These are phyloP conservation scores for Parus major DNA, from an alignment of 2,113 vertebrate genomes.

Conservation along the genomic window DNA sequence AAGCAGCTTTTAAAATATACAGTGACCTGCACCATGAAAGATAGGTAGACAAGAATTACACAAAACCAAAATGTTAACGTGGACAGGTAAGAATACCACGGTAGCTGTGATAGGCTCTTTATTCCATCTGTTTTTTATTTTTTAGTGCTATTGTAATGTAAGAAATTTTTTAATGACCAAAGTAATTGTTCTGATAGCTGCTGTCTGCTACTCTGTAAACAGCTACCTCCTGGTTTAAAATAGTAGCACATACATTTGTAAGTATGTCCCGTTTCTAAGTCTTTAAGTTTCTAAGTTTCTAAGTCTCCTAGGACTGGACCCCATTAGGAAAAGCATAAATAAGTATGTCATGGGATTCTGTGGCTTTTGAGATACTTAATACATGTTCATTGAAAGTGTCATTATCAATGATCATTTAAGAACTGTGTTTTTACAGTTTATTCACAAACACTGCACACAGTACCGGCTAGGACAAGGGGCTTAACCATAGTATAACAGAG, in stretches of 20 bases:
- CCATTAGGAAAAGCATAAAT: not conserved
- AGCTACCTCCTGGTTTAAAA: not conserved
- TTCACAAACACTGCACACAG: not conserved
- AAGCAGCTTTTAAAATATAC: slow-evolving; percentile 66
- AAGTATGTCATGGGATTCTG: not conserved
- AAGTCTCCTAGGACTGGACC: not conserved
- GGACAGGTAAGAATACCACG: not conserved
- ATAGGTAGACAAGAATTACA: slow-evolving; percentile 1
- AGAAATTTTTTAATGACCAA: not conserved
- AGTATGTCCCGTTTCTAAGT: not conserved
- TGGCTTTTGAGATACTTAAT: not conserved
- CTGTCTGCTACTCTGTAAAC: not conserved
- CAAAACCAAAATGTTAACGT: not conserved
- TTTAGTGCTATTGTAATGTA: not conserved
- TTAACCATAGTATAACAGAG: not conserved
- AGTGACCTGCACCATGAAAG: slow-evolving; percentile 40
- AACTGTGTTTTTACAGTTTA: not conserved
- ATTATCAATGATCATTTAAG: not conserved
- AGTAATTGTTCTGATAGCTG: not conserved
- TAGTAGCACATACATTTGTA: not conserved
- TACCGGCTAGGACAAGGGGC: not conserved
- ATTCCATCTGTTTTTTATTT: not conserved
- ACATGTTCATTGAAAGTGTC: not conserved
- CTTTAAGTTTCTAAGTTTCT: too few species aligned
- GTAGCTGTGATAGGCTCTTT: not conserved